Evolutionary conservation across 2,113 vertebrate species (phyloP), one percentile per base, ranked within the genome.

Genomic region (Leucopsar rothschildi): DNA sequence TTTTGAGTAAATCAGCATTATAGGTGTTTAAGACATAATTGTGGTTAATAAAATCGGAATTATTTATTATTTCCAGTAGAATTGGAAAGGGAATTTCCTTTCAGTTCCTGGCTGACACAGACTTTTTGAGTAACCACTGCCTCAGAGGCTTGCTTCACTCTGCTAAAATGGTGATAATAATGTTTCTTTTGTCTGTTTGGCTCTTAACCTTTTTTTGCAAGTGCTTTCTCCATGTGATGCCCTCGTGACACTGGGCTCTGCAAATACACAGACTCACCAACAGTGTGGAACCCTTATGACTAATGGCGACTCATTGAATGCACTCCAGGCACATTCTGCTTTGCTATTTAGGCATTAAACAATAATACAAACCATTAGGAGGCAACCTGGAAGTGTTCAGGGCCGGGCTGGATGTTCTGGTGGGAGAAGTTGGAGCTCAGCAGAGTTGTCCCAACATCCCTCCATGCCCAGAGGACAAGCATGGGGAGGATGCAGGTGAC

Each of bases 401-500:
- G 47, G 29, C 29, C 40, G 20, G 42, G 71, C 16, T 83, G 79
- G 35, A 33, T 2, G n/a, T 15, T 31, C 10, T 14, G 7, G 12
- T 4, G 49, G 79, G 13, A 45, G 47, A 59, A 69, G 24, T 10
- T 42, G 61, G 31, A 72, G 22, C 29, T 66, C 47, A 40, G 60
- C 15, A 3, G 11, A 85, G 29, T 20, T 64, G 31, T 24, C 56
- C 45, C 70, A 79, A 6, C 11, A 37, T 5, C 5, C 19, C 8
- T 35, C 53, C 37, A 10, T 0, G 1, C 1, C 8, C 42, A 28
- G 29, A 35, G 3, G 3, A 18, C 68, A 37, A 25, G 52, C 35
- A 8, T 0, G 0, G 4, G 35, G 27, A 71, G 70, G 29, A 92
- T 55, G 5, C 20, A 66, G 56, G 11, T 0, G 12, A 44, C 9